Evolutionary conservation across 2,113 vertebrate species (phyloP).

Genomic region (Thalassoma bifasciatum): DNA sequence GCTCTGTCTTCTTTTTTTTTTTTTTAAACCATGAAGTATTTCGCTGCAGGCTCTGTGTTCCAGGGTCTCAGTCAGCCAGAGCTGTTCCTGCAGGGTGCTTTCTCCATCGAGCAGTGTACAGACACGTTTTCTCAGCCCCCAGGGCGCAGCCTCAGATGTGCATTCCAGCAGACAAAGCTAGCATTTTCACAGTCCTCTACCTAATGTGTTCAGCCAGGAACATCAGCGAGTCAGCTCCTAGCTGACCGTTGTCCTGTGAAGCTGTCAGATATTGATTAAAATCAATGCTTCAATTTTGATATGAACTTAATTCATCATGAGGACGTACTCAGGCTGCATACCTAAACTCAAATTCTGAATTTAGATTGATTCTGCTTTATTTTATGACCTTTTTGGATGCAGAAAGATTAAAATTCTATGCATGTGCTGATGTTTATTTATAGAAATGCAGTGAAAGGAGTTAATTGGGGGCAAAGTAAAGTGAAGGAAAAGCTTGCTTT

Average conservation of each 20-base stretch:
- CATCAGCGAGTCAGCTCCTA: conserved; percentile 41
- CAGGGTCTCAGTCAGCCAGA: conserved; percentile 41
- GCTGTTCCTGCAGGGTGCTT: conserved; percentile 77
- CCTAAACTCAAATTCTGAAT: not conserved
- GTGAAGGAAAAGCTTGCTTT: conserved; percentile 32
- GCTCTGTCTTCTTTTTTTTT: conserved; percentile 8
- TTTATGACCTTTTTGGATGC: not conserved
- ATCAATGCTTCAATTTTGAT: not conserved
- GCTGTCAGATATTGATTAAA: conserved; percentile 16
- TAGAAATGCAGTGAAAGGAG: conserved; percentile 4
- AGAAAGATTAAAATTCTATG: not conserved
- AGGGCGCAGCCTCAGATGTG: conserved; percentile 79
- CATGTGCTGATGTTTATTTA: not conserved
- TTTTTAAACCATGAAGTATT: conserved; percentile 24
- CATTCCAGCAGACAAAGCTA: conserved; percentile 85
- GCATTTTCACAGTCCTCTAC: conserved; percentile 75
- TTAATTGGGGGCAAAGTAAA: conserved; percentile 42
- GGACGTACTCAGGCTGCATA: not conserved
- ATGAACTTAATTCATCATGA: not conserved
- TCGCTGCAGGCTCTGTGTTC: conserved; percentile 44
- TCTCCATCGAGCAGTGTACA: conserved; percentile 80
- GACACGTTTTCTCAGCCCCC: conserved; percentile 84
- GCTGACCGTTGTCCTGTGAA: conserved; percentile 24
- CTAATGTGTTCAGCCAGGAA: conserved; percentile 51
- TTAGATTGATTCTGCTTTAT: no score